A percentile compares a stretch with the other conserved stretches of the same genome.
Evolutionary conservation across 2,797 vertebrate species (phyloP).

Genomic region (Hylomyscus alleni): DNA sequence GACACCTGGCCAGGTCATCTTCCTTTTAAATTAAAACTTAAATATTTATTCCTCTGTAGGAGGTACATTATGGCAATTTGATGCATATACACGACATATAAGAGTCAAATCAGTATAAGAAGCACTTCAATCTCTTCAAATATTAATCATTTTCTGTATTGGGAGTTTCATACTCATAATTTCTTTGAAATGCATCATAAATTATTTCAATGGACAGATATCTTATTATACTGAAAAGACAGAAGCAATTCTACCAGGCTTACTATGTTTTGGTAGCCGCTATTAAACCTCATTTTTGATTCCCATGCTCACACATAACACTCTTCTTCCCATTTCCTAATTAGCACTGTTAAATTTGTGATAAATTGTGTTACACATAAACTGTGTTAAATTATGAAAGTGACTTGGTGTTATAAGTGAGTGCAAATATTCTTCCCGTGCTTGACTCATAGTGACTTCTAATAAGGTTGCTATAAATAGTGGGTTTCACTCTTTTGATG

Average conservation of each 20-base stretch:
- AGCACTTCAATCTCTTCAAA: not conserved
- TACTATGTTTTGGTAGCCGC: not conserved
- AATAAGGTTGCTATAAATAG: not conserved
- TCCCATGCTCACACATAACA: not conserved
- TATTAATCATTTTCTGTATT: not conserved
- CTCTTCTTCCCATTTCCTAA: not conserved
- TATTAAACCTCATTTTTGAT: not conserved
- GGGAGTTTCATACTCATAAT: not conserved
- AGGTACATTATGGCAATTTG: not conserved
- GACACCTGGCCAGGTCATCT: not conserved
- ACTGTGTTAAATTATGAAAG: no score
- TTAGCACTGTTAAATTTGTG: not conserved
- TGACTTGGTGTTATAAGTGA: not conserved
- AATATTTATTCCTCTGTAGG: not conserved
- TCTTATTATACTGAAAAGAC: not conserved
- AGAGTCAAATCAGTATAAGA: not conserved
- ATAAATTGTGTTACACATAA: no score
- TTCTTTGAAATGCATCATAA: not conserved
- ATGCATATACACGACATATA: not conserved
- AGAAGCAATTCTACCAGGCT: not conserved
- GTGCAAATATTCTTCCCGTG: not conserved
- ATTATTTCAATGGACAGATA: not conserved
- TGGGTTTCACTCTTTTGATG: not conserved
- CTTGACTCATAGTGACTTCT: not conserved
- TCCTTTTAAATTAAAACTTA: not conserved